Conservation (phyloP, 2,888 invertebrate species). For the Pteria penguin region DNA sequence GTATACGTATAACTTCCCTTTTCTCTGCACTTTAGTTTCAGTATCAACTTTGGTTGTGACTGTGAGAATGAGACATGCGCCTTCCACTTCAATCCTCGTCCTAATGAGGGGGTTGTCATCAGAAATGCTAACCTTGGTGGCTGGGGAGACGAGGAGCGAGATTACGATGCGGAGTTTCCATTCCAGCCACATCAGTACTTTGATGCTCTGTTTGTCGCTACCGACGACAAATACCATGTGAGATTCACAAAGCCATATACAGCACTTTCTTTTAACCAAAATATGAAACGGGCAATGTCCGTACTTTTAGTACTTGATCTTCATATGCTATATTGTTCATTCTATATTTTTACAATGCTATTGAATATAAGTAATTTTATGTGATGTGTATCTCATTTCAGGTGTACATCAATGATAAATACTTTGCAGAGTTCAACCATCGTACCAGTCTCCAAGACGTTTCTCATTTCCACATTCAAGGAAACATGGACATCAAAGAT, state of each 20-base stretch:
- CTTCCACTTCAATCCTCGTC: constrained; percentile 89
- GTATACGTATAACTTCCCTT: background rate
- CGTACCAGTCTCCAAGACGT: constrained; percentile 54
- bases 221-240: constrained; percentile 51
- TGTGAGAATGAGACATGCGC: constrained; percentile 80
- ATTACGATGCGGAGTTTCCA: constrained; percentile 81
- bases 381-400: constrained; percentile 26
- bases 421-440: constrained; percentile 56
- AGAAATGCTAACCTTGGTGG: constrained; percentile 85
- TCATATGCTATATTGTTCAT: too few species aligned
- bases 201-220: constrained; percentile 82
- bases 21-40: constrained; percentile 49
- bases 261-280: too few species aligned
- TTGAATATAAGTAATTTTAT: too few species aligned
- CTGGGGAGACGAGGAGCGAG: constrained; percentile 85
- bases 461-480: constrained; percentile 52
- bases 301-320: too few species aligned
- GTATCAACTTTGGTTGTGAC: constrained; percentile 61
- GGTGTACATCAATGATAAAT: constrained; percentile 65
- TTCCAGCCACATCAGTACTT: constrained; percentile 83
- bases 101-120: constrained; percentile 85
- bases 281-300: too few species aligned
- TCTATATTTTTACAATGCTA: too few species aligned
- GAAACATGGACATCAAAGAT: constrained; percentile 63
- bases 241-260: too few species aligned